Conservation (phyloP, 2,888 invertebrate species). For the Pollenia amentaria region DNA sequence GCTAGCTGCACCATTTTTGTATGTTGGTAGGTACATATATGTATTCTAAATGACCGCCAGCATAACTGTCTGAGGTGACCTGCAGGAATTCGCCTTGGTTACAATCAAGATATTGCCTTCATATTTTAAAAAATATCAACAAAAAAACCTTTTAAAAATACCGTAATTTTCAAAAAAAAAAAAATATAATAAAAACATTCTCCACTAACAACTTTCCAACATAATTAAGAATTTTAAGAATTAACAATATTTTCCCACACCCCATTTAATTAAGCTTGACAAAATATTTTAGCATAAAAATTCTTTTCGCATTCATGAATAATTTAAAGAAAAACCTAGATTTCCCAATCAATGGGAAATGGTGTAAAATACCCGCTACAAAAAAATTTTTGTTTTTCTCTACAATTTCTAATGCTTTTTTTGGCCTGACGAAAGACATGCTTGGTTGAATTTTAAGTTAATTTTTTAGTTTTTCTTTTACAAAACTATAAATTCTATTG, state of each 20-base stretch:
- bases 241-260: conserved; percentile 14
- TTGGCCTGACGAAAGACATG: conserved; percentile 65
- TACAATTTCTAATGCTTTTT: conserved; percentile 58
- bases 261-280: conserved; percentile 14
- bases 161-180: too few relatives aligned
- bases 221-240: too few relatives aligned
- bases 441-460: conserved; percentile 69
- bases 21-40: too few relatives aligned
- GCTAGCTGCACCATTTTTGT: too few relatives aligned
- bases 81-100: too few relatives aligned
- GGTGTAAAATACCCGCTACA: conserved; percentile 44
- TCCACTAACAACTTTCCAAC: too few relatives aligned
- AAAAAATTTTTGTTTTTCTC: conserved; percentile 7
- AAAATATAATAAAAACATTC: too few relatives aligned
- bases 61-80: too few relatives aligned
- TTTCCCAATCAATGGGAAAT: conserved; percentile 35
- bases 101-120: too few relatives aligned
- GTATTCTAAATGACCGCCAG: too few relatives aligned
- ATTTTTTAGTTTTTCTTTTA: conserved; percentile 53
- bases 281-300: conserved; percentile 47
- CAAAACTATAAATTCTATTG: conserved; percentile 65
- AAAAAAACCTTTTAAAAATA: too few relatives aligned
- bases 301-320: conserved; percentile 37
- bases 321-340: conserved; percentile 38
- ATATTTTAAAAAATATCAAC: too few relatives aligned